A percentile compares a stretch with the other conserved stretches of the same genome.
Evolutionary conservation across 1,140 invertebrate genomes (phyloP).

Genomic region (Carcinoscorpius rotundicauda): DNA sequence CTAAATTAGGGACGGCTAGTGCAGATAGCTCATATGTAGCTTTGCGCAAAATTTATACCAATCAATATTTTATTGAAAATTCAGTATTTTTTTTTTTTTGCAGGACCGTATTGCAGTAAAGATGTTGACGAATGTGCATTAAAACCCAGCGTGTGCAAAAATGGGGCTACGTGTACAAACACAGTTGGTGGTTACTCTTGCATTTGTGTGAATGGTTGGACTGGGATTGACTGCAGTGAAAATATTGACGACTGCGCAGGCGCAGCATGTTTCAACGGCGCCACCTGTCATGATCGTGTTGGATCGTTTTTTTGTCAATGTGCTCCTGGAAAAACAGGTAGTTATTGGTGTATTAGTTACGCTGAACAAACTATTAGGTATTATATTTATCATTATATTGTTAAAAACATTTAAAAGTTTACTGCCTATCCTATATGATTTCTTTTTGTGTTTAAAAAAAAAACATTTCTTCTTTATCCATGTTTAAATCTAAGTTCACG

Average conservation of each 20-base stretch:
- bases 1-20: too few relatives aligned
- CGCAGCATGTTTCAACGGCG: constrained; percentile 89
- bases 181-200: constrained; percentile 78
- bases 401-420: too few relatives aligned
- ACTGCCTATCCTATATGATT: too few relatives aligned
- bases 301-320: constrained; percentile 91
- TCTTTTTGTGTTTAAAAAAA: too few relatives aligned
- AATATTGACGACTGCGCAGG: constrained; percentile 90
- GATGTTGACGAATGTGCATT: constrained; percentile 39
- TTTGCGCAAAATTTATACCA: too few relatives aligned
- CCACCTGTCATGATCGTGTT: constrained; percentile 89
- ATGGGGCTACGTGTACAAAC: constrained; percentile 89
- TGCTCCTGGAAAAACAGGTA: constrained; percentile 86
- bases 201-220: constrained; percentile 94
- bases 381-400: too few relatives aligned
- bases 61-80: neutral
- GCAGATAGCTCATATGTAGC: too few relatives aligned
- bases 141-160: constrained; percentile 70
- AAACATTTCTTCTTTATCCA: too few relatives aligned
- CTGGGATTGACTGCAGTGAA: constrained; percentile 73
- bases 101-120: constrained; percentile 41
- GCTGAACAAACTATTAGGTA: too few relatives aligned
- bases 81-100: neutral
- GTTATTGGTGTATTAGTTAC: constrained; percentile 14
- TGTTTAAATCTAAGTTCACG: too few relatives aligned